Percentiles rank a stretch among this genome's conserved stretches.
Conservation (phyloP, 2,888 invertebrate species). For the Coenonympha arcania region DNA sequence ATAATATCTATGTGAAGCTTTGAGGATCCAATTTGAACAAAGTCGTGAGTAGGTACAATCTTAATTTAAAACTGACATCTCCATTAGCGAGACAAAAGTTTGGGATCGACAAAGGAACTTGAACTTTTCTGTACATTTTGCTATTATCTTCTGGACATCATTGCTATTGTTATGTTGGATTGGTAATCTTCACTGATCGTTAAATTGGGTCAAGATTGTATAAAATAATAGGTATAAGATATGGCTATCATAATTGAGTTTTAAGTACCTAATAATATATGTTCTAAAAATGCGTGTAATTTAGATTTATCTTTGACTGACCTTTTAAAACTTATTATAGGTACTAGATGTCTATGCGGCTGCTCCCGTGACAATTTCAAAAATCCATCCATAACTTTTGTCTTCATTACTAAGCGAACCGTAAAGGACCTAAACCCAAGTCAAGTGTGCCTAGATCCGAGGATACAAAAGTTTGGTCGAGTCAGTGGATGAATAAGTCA, state of each 20-base stretch:
- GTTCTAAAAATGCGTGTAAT: not conserved
- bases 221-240: not conserved
- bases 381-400: no score
- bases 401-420: no score
- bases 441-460: no score
- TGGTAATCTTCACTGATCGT: not conserved
- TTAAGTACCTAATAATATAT: not conserved
- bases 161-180: not conserved
- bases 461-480: no score
- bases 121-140: not conserved
- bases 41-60: not conserved
- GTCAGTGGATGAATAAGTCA: no score
- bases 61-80: not conserved
- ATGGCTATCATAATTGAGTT: not conserved
- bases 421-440: no score
- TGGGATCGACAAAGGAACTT: not conserved
- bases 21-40: not conserved
- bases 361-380: no score
- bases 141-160: conserved; percentile 2
- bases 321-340: no score
- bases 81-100: conserved; percentile 3
- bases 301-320: no score
- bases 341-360: no score
- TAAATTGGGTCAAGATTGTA: not conserved
- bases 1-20: no score